Percentiles rank a stretch among this genome's conserved stretches.
Evolutionary conservation across 2,888 invertebrate species (phyloP).

Genomic region (Cinara cedri): DNA sequence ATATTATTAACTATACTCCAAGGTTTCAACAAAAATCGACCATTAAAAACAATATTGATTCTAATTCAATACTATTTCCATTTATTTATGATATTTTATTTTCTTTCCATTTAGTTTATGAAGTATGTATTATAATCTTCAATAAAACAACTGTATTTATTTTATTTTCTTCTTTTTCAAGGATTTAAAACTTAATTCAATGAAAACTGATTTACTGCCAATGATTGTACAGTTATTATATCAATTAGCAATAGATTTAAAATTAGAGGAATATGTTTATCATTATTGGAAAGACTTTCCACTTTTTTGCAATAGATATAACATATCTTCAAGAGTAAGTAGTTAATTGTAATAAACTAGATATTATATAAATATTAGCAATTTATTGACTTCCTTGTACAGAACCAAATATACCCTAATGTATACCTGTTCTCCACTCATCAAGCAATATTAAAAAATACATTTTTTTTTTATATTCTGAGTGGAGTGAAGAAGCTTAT

Average conservation of each 20-base stretch:
- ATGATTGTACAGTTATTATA: slow-evolving; percentile 75
- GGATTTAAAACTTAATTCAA: slow-evolving; percentile 81
- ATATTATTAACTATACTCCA: slow-evolving; percentile 1
- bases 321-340: slow-evolving; percentile 37
- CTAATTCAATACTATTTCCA: slow-evolving; percentile 73
- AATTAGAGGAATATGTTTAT: slow-evolving; percentile 72
- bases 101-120: slow-evolving; percentile 85
- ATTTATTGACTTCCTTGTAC: too few relatives aligned
- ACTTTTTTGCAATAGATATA: slow-evolving; percentile 38
- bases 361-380: too few relatives aligned
- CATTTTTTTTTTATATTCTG: too few relatives aligned
- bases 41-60: slow-evolving; percentile 65
- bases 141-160: neutral
- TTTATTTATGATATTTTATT: slow-evolving; percentile 78
- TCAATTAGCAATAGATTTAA: slow-evolving; percentile 78
- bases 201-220: slow-evolving; percentile 72
- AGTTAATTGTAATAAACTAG: neutral
- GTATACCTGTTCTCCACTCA: too few relatives aligned
- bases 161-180: slow-evolving; percentile 60
- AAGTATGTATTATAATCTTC: slow-evolving; percentile 64
- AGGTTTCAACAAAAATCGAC: slow-evolving; percentile 5
- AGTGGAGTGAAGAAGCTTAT: too few relatives aligned
- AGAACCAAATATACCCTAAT: too few relatives aligned
- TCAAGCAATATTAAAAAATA: too few relatives aligned
- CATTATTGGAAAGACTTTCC: slow-evolving; percentile 90